phyloP scores from a whole-genome alignment of 2,888 invertebrate species.

The Heliconius ethilla region DNA sequence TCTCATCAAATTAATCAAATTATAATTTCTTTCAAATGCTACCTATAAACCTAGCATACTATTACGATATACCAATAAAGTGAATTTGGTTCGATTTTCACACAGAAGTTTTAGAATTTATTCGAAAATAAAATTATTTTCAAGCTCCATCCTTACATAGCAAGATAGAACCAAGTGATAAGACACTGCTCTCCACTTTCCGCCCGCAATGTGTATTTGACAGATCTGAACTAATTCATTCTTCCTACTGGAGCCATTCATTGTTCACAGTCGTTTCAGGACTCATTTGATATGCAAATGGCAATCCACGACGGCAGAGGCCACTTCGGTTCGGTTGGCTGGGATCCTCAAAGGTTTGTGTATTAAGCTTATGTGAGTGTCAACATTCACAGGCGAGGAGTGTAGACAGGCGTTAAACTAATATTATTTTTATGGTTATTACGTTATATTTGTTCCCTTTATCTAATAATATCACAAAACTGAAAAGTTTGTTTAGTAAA shows the following conservation, averaged over 20 bases:
- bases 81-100: too few relatives aligned
- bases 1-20: too few relatives aligned
- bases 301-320: neutral
- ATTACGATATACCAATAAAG: too few relatives aligned
- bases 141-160: neutral
- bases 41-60: too few relatives aligned
- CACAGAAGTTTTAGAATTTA: too few relatives aligned
- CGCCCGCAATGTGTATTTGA: neutral
- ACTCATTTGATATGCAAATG: constrained; percentile 21
- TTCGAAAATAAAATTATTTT: too few relatives aligned
- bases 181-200: neutral
- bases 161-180: neutral
- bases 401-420: neutral
- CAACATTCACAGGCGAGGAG: neutral
- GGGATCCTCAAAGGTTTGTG: constrained; percentile 12
- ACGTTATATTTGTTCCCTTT: too few relatives aligned
- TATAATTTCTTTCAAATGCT: too few relatives aligned
- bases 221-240: too few relatives aligned
- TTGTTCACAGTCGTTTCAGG: neutral
- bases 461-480: too few relatives aligned
- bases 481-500: too few relatives aligned
- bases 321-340: constrained; percentile 2
- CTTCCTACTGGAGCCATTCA: too few relatives aligned
- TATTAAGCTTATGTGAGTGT: constrained; percentile 17
- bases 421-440: neutral